Evolutionary conservation across 35 echinoderm and acorn worm species (phyloP), one percentile per base, ranked within the genome.

Genomic region (Holothuria glaberrima): DNA sequence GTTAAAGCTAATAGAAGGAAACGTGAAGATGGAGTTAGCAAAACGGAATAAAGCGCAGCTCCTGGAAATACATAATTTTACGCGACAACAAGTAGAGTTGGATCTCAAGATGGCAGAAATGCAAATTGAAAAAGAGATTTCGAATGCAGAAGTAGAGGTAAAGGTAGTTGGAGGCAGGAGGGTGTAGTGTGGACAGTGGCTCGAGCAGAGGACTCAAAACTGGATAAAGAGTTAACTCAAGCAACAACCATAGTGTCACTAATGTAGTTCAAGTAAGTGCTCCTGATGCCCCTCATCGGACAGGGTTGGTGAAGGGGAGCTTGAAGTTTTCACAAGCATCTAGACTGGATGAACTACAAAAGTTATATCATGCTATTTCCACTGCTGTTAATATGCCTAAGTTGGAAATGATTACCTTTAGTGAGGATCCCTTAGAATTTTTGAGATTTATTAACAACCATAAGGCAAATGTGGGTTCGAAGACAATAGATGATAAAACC

Each of bases 381-480:
- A 78, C 38, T 78, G 21, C 66, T 41, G 28, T 68, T 25, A 91
- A 73, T 52, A 86, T 86, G 90, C 90, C 90, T 69, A 86, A 86
- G 59, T 44, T 65, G 50, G 81, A 91, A 29, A 24, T 91, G 25
- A 54, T 56, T 12, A 34, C 33, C 70, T 91, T 91, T 91, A 79
- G 83, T 91, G 90, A 63, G 85, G 57, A 90, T 65, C 89, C 89
- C 6, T 60, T 41, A 36, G 45, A 33, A 30, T 91, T 48, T 73
- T 85, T 62, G 33, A 44, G 45, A 22, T 91, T 91, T 70, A 57
- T 86, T 3, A 91, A 73, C 30, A 58, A 45, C 34, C 70, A 71
- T 69, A 80, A 91, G 9, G 64, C 46, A 26, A 72, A 46, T 63
- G 71, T 91, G 86, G 90, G 9, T 7, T 58, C 44, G 2, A 86